Evolutionary conservation across 2,113 vertebrate genomes (phyloP).

Genomic region (Chionomys nivalis): DNA sequence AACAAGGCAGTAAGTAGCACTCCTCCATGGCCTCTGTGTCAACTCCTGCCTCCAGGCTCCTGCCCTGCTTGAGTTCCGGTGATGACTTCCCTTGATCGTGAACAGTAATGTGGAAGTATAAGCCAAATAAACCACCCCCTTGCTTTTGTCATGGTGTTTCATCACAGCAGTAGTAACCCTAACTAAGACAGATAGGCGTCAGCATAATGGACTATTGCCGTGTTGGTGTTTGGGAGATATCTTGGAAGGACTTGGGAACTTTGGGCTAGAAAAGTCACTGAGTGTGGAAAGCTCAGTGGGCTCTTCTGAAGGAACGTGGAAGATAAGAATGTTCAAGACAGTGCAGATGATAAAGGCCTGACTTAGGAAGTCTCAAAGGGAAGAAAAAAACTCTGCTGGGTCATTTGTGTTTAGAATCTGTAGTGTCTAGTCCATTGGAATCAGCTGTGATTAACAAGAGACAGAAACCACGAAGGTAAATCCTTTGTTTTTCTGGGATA

Average conservation of each 20-base stretch:
- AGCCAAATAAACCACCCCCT: neutral
- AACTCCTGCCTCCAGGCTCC: neutral
- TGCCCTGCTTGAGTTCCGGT: neutral
- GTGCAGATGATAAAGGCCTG: neutral
- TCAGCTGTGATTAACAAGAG: neutral
- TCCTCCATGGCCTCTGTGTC: neutral
- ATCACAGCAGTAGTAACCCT: neutral
- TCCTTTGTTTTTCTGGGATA: neutral
- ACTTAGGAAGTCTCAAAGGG: neutral
- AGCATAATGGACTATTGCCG: neutral
- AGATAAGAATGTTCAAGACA: neutral
- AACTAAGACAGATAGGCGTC: neutral
- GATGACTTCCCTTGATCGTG: neutral
- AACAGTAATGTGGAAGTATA: neutral
- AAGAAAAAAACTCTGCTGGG: neutral
- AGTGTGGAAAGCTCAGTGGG: neutral
- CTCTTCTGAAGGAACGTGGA: neutral
- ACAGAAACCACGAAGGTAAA: neutral
- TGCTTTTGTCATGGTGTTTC: neutral
- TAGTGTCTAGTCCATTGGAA: neutral
- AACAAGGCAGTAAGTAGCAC: neutral
- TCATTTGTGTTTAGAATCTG: neutral
- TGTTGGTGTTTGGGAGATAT: neutral
- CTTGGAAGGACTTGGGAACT: neutral
- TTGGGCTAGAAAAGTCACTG: neutral